phyloP scores from a whole-genome alignment of 2,113 vertebrate species.

The Tringa solitaria region DNA sequence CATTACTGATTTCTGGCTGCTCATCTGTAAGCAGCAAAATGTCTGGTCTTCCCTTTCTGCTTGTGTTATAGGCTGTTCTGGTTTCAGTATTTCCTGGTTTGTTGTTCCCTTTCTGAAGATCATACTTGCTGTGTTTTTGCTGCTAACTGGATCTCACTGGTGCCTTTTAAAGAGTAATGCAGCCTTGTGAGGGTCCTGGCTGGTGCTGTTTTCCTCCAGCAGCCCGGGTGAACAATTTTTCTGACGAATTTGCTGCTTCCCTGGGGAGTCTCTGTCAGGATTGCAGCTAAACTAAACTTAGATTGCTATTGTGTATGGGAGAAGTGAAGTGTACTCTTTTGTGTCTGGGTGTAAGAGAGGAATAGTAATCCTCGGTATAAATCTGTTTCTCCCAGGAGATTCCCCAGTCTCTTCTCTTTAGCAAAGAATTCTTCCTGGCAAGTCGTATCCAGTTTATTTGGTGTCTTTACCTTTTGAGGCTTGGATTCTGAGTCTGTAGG shows the following conservation, averaged over 20 bases:
- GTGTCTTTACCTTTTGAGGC: background rate
- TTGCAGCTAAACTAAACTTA: constrained; percentile 20
- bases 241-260: constrained; percentile 15
- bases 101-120: background rate
- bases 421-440: background rate
- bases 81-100: background rate
- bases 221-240: background rate
- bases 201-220: background rate
- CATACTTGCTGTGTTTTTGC: background rate
- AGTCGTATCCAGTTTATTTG: background rate
- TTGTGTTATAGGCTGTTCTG: background rate
- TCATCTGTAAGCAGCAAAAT: background rate
- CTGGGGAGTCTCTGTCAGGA: constrained; percentile 3
- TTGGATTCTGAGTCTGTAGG: background rate
- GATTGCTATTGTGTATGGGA: background rate
- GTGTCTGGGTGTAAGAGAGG: constrained; percentile 8
- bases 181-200: background rate
- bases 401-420: background rate
- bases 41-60: background rate
- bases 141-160: background rate
- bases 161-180: background rate
- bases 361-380: background rate
- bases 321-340: background rate
- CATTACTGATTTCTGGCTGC: background rate
- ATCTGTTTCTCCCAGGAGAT: constrained; percentile 7